Base-by-base conservation (phyloP, 2,113 vertebrate genomes). In the Chloropsis hardwickii region DNA sequence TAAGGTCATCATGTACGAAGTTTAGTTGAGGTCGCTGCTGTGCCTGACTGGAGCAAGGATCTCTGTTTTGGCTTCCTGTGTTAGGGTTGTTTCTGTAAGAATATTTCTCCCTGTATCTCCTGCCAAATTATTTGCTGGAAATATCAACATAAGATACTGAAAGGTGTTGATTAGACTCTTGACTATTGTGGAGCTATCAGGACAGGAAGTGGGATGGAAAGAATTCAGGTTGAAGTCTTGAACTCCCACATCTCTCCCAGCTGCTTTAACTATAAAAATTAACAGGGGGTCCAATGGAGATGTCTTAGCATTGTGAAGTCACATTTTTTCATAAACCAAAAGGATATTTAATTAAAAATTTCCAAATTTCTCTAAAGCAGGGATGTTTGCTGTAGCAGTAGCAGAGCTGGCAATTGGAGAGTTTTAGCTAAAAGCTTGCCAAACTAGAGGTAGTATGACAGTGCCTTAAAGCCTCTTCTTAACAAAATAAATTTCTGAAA, bases 101-200 rank as follows among this genome's bases (percentile, higher is more conserved):
- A 54, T 92, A 62, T 84, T 95, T 92, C 31, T 91, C 23, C 33
- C 54, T 56, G 17, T 88, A 33, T 81, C 16, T 89, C 12, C 39
- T 91, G 93, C 84, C 93, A 95, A 78, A 87, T 92, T 81, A 84
- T 74, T 96, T 89, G 42, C 87, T 94, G 87, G 92, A 92, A 96
- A 89, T 71, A 84, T 54, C 72, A 74, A 6, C 77, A 37, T 28
- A 81, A 84, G 65, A 27, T 94, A 94, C 22, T 62, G 51, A 56
- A 78, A 84, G 90, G 90, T 95, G 78, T 91, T 81, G 91, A 78
- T 62, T 78, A 33, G 56, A 51, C 77, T 92, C 86, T 28, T 92
- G 92, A 65, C 69, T 81, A 16, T 67, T 87, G 73, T 54, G 47
- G 60, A 81, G 48, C 57, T 67, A 76, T 86, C 66, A 28, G 57